phyloP scores from a whole-genome alignment of 2,888 invertebrate genomes.

The Anaspis maculata region DNA sequence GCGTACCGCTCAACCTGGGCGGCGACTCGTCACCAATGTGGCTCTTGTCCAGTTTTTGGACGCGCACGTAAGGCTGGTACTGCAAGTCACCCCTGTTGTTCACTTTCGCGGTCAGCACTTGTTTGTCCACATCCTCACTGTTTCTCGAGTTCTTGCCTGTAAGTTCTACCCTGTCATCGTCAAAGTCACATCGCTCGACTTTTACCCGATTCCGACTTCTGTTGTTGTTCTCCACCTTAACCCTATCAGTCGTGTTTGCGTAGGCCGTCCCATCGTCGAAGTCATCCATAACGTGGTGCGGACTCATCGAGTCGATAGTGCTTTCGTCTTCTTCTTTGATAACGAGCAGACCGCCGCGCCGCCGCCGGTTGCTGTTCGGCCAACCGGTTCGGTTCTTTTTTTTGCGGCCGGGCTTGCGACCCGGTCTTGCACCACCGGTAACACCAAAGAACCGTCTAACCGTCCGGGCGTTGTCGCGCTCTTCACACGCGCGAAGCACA shows the following conservation, averaged over 20 bases:
- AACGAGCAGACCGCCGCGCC: slow-evolving; percentile 30
- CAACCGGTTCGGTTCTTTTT: slow-evolving; percentile 75
- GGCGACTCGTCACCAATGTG: slow-evolving; percentile 9
- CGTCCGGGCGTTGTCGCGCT: too few relatives aligned
- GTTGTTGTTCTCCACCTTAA: slow-evolving; percentile 20
- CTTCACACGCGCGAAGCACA: too few relatives aligned
- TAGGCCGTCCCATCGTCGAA: slow-evolving; percentile 19
- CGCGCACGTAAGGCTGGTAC: slow-evolving; percentile 55
- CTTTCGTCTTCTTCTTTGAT: slow-evolving; percentile 30
- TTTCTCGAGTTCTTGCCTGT: slow-evolving; percentile 21
- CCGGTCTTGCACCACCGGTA: slow-evolving; percentile 12
- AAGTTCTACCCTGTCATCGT: slow-evolving; percentile 12
- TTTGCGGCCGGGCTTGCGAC: slow-evolving; percentile 42
- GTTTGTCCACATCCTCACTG: slow-evolving; percentile 11
- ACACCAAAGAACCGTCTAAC: too few relatives aligned
- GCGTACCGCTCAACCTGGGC: slow-evolving; percentile 9
- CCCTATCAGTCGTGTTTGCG: slow-evolving; percentile 23
- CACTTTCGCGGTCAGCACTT: slow-evolving; percentile 31
- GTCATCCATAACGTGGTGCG: slow-evolving; percentile 23
- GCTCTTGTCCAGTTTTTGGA: slow-evolving; percentile 53
- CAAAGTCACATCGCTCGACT: slow-evolving; percentile 15
- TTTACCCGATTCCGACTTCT: slow-evolving; percentile 20
- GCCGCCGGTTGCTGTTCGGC: slow-evolving; percentile 52
- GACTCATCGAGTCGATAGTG: slow-evolving; percentile 26
- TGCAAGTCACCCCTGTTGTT: slow-evolving; percentile 28